Conservation (phyloP, 2,797 vertebrate genomes). For the Otolemur crassicaudatus region DNA sequence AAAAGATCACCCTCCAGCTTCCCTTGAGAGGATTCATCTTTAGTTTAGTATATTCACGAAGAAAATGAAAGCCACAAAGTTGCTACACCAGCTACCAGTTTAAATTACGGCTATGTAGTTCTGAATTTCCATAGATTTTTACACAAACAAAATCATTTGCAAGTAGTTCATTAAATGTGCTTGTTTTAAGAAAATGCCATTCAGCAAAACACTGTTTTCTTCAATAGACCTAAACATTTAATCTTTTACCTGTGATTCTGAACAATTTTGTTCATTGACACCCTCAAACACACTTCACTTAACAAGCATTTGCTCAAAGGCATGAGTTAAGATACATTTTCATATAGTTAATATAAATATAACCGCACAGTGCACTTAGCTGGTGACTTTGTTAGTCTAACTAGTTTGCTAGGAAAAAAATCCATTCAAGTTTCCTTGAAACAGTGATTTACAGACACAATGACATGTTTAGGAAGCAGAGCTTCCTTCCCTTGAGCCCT, state of each 20-base stretch:
- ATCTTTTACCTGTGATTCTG: constrained; percentile 59
- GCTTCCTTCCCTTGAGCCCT: background rate
- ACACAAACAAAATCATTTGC: constrained; percentile 56
- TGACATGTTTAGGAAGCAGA: background rate
- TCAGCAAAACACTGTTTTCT: constrained; percentile 78
- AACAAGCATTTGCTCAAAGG: constrained; percentile 48
- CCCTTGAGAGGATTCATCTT: constrained; percentile 43
- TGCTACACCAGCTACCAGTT: constrained; percentile 46
- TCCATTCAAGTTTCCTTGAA: background rate
- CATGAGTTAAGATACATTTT: background rate
- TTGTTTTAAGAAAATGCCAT: constrained; percentile 61
- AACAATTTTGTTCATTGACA: constrained; percentile 54
- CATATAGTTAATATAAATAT: constrained; percentile 26
- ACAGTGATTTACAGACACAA: background rate
- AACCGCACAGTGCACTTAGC: background rate
- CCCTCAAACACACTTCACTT: constrained; percentile 26
- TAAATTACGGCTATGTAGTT: constrained; percentile 61
- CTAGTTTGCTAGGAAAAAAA: background rate
- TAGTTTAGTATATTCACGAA: background rate
- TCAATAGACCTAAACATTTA: constrained; percentile 79
- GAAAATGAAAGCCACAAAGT: constrained; percentile 24
- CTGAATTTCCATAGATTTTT: constrained; percentile 68
- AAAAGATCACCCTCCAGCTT: constrained; percentile 7
- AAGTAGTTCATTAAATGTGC: constrained; percentile 78
- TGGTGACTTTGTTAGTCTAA: background rate